Evolutionary conservation across 2,113 vertebrate genomes (phyloP).

Genomic region (Tylochromis polylepis): DNA sequence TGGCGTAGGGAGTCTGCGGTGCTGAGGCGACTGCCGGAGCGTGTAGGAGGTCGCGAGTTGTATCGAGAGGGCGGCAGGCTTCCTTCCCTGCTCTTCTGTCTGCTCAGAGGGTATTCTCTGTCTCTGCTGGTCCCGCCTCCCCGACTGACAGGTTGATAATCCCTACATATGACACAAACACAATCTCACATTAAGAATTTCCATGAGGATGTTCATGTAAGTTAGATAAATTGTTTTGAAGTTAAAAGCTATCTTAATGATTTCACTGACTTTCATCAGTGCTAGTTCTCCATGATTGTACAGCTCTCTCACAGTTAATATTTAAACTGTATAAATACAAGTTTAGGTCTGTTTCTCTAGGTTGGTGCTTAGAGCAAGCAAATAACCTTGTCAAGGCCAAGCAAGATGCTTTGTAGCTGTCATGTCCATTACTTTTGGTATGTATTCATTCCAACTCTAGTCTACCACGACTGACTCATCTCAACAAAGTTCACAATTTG

Average conservation of each 20-base stretch:
- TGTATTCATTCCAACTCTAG: not conserved
- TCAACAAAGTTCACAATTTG: not conserved
- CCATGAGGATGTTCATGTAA: not conserved
- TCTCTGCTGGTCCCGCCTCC: constrained; percentile 54
- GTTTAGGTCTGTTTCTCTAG: not conserved
- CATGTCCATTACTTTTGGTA: not conserved
- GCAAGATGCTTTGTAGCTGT: not conserved
- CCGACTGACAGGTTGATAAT: not conserved
- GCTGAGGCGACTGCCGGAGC: constrained; percentile 65
- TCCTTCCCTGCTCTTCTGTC: constrained; percentile 35
- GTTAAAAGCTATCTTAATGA: not conserved
- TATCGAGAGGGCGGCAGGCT: constrained; percentile 42
- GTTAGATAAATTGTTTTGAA: not conserved
- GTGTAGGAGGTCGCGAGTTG: constrained; percentile 51
- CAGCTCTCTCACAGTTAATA: not conserved
- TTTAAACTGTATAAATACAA: not conserved
- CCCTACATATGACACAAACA: constrained; percentile 5
- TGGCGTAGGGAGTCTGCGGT: constrained; percentile 63
- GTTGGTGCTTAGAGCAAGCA: not conserved
- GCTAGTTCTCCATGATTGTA: not conserved
- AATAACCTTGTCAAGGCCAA: not conserved
- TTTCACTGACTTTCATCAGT: not conserved
- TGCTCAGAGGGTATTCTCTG: not conserved
- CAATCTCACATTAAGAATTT: not conserved
- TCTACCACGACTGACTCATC: not conserved